Conservation (phyloP, 2,888 invertebrate genomes). For the Encarsia formosa region DNA sequence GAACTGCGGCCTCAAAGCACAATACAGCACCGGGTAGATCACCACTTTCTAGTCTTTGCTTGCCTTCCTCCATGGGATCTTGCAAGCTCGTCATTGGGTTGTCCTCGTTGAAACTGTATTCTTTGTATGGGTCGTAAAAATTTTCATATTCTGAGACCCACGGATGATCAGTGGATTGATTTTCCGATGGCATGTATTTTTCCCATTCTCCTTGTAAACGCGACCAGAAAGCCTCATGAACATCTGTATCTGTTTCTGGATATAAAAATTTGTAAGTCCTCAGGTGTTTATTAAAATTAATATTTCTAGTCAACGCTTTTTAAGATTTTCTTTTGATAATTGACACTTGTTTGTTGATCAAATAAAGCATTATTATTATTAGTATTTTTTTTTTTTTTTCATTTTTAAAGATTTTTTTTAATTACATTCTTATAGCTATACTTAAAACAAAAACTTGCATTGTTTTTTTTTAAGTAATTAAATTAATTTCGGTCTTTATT, state of each 20-base stretch:
- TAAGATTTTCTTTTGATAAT: neutral
- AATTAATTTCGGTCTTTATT: conserved; percentile 12
- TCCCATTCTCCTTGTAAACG: conserved; percentile 74
- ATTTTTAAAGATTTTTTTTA: conserved; percentile 1
- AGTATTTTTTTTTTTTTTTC: neutral
- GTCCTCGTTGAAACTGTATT: conserved; percentile 76
- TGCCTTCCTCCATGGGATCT: conserved; percentile 82
- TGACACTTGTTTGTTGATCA: neutral
- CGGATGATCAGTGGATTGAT: conserved; percentile 56
- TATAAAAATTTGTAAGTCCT: conserved; percentile 14
- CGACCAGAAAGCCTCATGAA: conserved; percentile 57
- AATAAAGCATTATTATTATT: no score
- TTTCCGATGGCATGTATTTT: conserved; percentile 62
- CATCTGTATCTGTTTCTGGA: conserved; percentile 52
- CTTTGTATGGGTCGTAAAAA: conserved; percentile 64
- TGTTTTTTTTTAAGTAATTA: no score
- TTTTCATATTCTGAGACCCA: conserved; percentile 70
- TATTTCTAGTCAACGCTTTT: neutral
- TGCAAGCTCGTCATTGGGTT: conserved; percentile 78
- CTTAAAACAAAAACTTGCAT: no score
- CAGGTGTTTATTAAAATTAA: neutral
- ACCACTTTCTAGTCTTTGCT: conserved; percentile 75
- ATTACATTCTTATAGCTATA: no score
- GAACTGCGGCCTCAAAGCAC: conserved; percentile 93
- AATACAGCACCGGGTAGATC: conserved; percentile 94